phyloP scores from a whole-genome alignment of 2,797 vertebrate species.

The Benthosema pterotum region DNA sequence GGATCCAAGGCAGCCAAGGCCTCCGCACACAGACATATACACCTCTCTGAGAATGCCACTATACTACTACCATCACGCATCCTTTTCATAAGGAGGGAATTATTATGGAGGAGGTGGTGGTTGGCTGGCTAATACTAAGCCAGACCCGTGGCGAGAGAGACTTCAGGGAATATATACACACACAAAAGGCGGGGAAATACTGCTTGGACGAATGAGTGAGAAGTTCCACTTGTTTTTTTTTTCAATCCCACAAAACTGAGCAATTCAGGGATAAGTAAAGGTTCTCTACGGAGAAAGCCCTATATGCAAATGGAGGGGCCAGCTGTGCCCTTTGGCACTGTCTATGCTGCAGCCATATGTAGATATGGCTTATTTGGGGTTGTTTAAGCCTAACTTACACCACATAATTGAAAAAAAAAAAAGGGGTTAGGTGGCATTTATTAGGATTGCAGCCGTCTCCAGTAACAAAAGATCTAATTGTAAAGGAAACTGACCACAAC shows the following conservation, averaged over 20 bases:
- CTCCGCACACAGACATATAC: slow-evolving; percentile 42
- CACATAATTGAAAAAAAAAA: too few species aligned
- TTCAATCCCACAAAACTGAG: slow-evolving; percentile 40
- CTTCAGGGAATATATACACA: slow-evolving; percentile 42
- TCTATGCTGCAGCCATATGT: slow-evolving; percentile 14
- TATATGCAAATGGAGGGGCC: slow-evolving; percentile 6
- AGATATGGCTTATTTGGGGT: slow-evolving; percentile 10
- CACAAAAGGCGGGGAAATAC: slow-evolving; percentile 38
- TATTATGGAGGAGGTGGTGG: slow-evolving; percentile 66
- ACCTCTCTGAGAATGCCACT: slow-evolving; percentile 63
- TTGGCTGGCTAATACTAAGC: slow-evolving; percentile 46
- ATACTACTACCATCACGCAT: slow-evolving; percentile 56
- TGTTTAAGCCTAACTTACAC: too few species aligned
- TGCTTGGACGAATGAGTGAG: slow-evolving; percentile 46
- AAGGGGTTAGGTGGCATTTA: slow-evolving; percentile 29
- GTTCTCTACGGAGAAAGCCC: slow-evolving; percentile 29
- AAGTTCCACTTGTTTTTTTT: slow-evolving; percentile 56
- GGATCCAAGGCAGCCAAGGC: slow-evolving; percentile 51
- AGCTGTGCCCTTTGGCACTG: slow-evolving; percentile 11
- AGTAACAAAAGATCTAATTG: slow-evolving; percentile 59
- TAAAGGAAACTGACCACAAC: slow-evolving; percentile 54
- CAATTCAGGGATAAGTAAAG: slow-evolving; percentile 34
- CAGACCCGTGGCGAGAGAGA: slow-evolving; percentile 46
- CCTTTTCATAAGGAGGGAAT: slow-evolving; percentile 53
- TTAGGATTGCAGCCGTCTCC: slow-evolving; percentile 27